Base-by-base conservation (phyloP, 2,113 vertebrate species). In the Caloenas nicobarica region DNA sequence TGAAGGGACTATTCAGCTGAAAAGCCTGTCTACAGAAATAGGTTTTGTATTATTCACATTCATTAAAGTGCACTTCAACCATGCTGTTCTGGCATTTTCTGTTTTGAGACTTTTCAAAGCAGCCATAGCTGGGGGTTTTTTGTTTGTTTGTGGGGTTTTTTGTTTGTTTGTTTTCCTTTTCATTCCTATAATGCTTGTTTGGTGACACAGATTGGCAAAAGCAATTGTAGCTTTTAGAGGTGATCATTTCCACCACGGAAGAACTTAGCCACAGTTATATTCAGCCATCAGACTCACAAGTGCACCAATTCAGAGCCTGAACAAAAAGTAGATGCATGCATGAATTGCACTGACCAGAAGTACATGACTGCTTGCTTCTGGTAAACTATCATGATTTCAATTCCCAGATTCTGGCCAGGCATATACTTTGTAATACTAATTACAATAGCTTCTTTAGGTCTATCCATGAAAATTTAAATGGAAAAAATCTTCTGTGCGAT, bases 1-100 rank as follows among this genome's bases (percentile, higher is more conserved):
- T 95, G 74, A 78, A 83, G 91, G 97, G 58, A 34, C 69, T 81
- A 96, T 85, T 96, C 95, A 96, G 65, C 65, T 94, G 53, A 95
- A 95, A 97, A 97, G 78, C 86, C 94, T 93, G 88, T 89, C 76
- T 93, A 31, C 44, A 95, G 92, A 96, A 84, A 82, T 46, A 72
- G 40, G 26, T 42, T 89, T 86, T 70, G 60, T 93, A 86, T 85
- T 61, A 89, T 87, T 88, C 74, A 69, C 56, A 48, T 70, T 94
- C 87, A 86, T 85, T 89, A 95, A 96, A 93, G 56, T 26, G 77
- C 57, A 54, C 29, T 91, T 94, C 56, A 81, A n/a, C 62, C 46
- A 28, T 12, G 4, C 16, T 93, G 69, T 92, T 94, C 90, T 91
- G 88, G 87, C 62, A 71, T 77, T 73, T 70, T 71, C 73, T 83